Percentiles rank a stretch among this genome's conserved stretches.
Evolutionary conservation across 2,113 vertebrate genomes (phyloP).

Genomic region (Xiphophorus maculatus): DNA sequence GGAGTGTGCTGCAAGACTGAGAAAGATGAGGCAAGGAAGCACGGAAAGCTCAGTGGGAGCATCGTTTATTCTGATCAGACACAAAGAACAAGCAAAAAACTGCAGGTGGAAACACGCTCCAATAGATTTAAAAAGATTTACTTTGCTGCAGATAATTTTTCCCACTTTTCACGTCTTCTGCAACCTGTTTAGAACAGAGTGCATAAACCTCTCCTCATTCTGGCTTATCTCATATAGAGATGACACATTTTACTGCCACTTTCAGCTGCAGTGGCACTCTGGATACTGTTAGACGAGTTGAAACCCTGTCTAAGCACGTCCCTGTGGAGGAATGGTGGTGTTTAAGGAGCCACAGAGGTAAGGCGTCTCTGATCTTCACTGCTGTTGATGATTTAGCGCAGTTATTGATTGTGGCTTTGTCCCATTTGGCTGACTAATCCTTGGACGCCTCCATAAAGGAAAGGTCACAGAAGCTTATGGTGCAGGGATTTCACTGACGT

Average conservation of each 20-base stretch:
- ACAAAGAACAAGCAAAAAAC: neutral
- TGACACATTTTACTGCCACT: conserved; percentile 19
- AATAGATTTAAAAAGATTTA: conserved; percentile 9
- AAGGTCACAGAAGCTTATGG: conserved; percentile 46
- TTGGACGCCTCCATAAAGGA: conserved; percentile 45
- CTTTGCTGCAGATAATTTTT: neutral
- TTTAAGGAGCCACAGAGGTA: conserved; percentile 49
- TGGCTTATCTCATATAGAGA: conserved; percentile 34
- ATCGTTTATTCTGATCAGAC: neutral
- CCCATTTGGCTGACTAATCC: conserved; percentile 55
- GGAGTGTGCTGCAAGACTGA: neutral
- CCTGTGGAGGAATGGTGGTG: conserved; percentile 21
- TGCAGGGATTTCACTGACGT: conserved; percentile 32
- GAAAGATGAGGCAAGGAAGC: conserved; percentile 10
- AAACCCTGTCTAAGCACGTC: conserved; percentile 10
- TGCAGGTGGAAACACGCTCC: neutral
- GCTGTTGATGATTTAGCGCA: conserved; percentile 43
- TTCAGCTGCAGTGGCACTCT: conserved; percentile 17
- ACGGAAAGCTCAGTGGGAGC: neutral
- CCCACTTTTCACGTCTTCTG: conserved; percentile 1
- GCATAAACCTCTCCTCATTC: conserved; percentile 55
- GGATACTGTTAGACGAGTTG: conserved; percentile 18
- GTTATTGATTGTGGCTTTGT: conserved; percentile 62
- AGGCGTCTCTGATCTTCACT: conserved; percentile 50
- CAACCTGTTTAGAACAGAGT: conserved; percentile 25